Base-by-base conservation (phyloP, 2,888 invertebrate genomes). In the Mayetiola destructor region DNA sequence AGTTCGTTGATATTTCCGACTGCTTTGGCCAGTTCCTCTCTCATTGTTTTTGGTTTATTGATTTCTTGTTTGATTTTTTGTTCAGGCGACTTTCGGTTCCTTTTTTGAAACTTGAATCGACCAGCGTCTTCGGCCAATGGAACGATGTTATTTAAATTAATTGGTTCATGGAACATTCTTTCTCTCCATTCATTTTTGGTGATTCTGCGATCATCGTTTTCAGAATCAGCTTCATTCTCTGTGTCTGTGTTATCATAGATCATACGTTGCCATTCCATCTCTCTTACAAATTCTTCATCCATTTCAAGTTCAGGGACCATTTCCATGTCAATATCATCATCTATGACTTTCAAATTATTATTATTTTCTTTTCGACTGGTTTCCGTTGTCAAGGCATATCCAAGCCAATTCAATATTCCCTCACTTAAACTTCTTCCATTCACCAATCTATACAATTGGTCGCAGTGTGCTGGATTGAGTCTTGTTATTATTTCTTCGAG, bases 361-460 rank as follows among this genome's bases (percentile, higher is more conserved):
- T 37, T 16, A 20, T 21, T 32, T 9, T 54, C 54, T 54, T 32
- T 16, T 3, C 4, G 4, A 54, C n/a, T 14, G 30, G 20, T 10
- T 20, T 35, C 55, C 18, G 12, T 35, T 32, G 18, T 32, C 12
- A 55, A 21, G n/a, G 20, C 55, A 16, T 55, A 55, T 20, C 55
- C 55, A 55, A 55, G 55, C 55, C 55, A 55, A 35, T 35, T 55
- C 30, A 55, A 55, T 53, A 53, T 54, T 54, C 54, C 54, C 16
- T 54, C 54, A 20, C 20, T 54, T 5, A 54, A 35, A 32, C 35
- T 9, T 9, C 54, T 30, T 14, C 54, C 54, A 54, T 54, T 54
- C 12, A 32, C 54, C 21, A 54, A 32, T 4, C 1, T 32, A 32
- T 14, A 2, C 10, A 55, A 37, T 55, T 55, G 55, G 1, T 14